Percentiles rank a stretch among this genome's conserved stretches.
Evolutionary conservation across 2,797 vertebrate genomes (phyloP).

Genomic region (Anguilla pacifica): DNA sequence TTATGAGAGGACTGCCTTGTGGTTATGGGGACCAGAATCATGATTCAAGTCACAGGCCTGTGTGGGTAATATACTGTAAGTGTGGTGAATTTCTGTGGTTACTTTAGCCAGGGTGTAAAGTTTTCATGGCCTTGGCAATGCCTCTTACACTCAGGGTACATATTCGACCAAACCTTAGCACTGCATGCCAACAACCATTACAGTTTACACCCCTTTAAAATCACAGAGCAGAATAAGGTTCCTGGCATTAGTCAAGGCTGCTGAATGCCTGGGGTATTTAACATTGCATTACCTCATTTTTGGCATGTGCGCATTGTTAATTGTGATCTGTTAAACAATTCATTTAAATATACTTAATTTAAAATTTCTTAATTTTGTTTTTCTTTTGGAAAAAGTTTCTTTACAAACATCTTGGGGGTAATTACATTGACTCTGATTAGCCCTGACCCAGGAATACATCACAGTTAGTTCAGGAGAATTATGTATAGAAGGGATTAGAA

Average conservation of each 20-base stretch:
- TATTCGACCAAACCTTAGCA: constrained; percentile 39
- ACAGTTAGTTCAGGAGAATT: neutral
- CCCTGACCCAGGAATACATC: neutral
- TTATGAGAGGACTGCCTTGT: neutral
- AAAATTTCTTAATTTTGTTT: neutral
- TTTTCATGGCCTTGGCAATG: constrained; percentile 42
- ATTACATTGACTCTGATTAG: neutral
- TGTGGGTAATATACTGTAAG: constrained; percentile 42
- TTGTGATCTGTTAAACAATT: neutral
- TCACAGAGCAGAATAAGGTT: neutral
- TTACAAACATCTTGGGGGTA: neutral
- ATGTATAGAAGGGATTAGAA: neutral
- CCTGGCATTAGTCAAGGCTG: neutral
- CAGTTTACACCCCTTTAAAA: neutral
- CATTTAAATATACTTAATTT: neutral
- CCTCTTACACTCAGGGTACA: constrained; percentile 38
- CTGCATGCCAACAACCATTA: constrained; percentile 18
- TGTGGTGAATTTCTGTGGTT: constrained; percentile 50
- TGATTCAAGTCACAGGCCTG: neutral
- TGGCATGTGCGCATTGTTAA: neutral
- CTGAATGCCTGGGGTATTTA: neutral
- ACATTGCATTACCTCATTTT: neutral
- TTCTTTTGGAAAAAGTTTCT: neutral
- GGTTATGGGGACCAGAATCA: neutral
- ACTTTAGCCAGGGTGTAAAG: constrained; percentile 52